Percentiles rank a stretch among this genome's conserved stretches.
Conservation (phyloP, 2,888 invertebrate genomes). For the Eretmocerus hayati region DNA sequence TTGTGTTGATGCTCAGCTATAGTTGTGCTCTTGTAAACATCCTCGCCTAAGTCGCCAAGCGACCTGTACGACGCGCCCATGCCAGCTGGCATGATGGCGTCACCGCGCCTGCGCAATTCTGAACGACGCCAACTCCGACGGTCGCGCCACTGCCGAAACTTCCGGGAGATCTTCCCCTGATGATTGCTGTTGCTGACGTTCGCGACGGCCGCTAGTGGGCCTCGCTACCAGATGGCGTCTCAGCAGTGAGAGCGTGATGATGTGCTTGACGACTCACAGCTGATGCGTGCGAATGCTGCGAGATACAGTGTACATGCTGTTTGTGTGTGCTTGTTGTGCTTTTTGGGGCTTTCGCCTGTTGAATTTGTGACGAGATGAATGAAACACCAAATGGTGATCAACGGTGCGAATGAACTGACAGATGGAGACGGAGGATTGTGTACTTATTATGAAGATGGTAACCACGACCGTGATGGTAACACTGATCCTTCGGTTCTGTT, state of each 20-base stretch:
- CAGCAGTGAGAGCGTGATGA: constrained; percentile 13
- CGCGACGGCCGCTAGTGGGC: background rate
- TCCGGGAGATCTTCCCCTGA: background rate
- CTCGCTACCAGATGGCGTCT: constrained; percentile 2
- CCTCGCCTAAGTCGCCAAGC: constrained; percentile 51
- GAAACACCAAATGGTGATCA: background rate
- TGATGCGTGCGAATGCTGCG: constrained; percentile 23
- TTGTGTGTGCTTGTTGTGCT: constrained; percentile 8
- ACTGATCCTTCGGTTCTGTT: too few species aligned
- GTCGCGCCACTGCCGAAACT: constrained; percentile 13
- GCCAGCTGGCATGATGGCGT: constrained; percentile 55
- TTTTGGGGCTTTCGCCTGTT: background rate
- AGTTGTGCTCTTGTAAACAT: constrained; percentile 60
- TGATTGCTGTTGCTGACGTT: constrained; percentile 6
- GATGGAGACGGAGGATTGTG: too few species aligned
- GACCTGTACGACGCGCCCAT: constrained; percentile 60
- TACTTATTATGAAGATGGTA: too few species aligned
- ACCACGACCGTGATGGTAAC: too few species aligned
- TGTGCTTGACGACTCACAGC: background rate
- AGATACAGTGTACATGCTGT: constrained; percentile 15
- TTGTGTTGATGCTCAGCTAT: constrained; percentile 51
- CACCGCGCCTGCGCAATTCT: constrained; percentile 16
- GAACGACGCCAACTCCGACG: constrained; percentile 22
- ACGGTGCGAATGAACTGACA: too few species aligned
- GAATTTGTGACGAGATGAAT: background rate